A percentile compares a stretch with the other conserved stretches of the same genome.
These are phyloP conservation scores for Nannoperca obscura DNA, from an alignment of 2,797 vertebrate genomes.

Conservation along the genomic window DNA sequence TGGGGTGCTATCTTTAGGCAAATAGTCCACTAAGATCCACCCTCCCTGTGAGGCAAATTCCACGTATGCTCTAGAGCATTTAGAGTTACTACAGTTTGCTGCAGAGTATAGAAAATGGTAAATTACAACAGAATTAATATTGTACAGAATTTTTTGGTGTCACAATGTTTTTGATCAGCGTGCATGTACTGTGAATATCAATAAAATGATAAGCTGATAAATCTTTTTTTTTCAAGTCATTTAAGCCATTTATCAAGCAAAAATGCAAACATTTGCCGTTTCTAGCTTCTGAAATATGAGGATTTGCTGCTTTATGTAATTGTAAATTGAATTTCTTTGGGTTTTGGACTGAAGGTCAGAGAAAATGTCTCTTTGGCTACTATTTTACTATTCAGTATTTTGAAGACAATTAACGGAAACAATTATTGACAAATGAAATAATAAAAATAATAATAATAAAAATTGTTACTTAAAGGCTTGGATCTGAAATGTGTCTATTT, in stretches of 20 bases:
- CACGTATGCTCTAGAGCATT: neutral
- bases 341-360: neutral
- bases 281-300: neutral
- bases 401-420: neutral
- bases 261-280: neutral
- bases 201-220: neutral
- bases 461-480: too few species aligned
- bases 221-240: neutral
- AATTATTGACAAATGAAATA: neutral
- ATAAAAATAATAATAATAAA: neutral
- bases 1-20: conserved; percentile 64
- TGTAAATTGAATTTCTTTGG: neutral
- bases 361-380: neutral
- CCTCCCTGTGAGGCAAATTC: neutral
- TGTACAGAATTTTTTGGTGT: neutral
- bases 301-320: neutral
- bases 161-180: neutral
- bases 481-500: neutral
- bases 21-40: conserved; percentile 24
- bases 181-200: neutral
- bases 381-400: neutral
- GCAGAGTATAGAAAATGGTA: neutral
- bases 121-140: neutral
- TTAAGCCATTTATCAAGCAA: neutral
- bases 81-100: neutral